These are phyloP conservation scores for Oophaga pumilio DNA, from an alignment of 2,113 vertebrate species.

Conservation along the genomic window DNA sequence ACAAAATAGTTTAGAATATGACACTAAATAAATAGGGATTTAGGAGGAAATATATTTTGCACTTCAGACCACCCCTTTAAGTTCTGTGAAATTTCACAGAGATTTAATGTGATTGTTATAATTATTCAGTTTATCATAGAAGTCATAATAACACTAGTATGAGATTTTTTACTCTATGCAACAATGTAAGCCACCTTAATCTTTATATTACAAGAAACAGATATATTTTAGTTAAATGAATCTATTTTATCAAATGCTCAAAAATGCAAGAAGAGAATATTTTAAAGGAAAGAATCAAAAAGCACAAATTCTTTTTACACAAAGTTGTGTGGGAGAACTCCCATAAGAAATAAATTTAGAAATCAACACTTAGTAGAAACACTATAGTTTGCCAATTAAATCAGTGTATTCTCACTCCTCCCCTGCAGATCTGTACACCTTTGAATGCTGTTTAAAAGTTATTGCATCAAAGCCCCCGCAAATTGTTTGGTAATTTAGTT, in stretches of 20 bases:
- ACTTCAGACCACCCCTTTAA: too few species aligned
- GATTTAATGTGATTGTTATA: too few species aligned
- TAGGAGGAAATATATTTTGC: too few species aligned
- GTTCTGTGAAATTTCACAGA: too few species aligned
- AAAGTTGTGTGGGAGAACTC: neutral
- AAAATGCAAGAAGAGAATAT: neutral
- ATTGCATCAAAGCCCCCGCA: slow-evolving; percentile 74
- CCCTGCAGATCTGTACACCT: slow-evolving; percentile 11
- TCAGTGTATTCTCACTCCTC: slow-evolving; percentile 20
- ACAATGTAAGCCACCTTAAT: too few species aligned
- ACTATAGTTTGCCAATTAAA: slow-evolving; percentile 41
- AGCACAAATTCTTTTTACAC: neutral
- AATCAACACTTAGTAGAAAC: neutral
- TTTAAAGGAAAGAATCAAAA: neutral
- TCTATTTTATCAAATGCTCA: neutral
- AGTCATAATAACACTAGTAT: too few species aligned
- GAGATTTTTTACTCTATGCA: too few species aligned
- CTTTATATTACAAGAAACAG: too few species aligned
- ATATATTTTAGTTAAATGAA: neutral
- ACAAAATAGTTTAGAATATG: too few species aligned
- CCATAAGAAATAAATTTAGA: neutral
- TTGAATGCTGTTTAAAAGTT: slow-evolving; percentile 65
- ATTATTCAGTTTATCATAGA: too few species aligned
- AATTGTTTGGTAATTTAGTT: slow-evolving; percentile 79
- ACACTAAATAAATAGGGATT: too few species aligned